phyloP scores from a whole-genome alignment of 2,888 invertebrate species.

The Brassicogethes aeneus region DNA sequence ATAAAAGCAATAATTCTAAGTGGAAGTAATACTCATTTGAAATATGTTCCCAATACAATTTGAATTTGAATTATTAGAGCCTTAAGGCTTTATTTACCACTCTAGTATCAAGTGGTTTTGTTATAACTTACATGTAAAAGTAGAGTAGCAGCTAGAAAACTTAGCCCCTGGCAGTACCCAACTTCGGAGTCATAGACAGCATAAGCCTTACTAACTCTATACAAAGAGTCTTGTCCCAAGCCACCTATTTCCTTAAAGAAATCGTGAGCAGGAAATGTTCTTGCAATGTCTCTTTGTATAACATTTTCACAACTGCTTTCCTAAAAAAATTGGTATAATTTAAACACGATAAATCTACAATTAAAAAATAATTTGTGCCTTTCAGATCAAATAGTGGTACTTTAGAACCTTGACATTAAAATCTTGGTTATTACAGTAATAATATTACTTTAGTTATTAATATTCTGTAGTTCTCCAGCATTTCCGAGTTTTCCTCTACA shows the following conservation, averaged over 20 bases:
- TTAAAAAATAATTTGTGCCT: no score
- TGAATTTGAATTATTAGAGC: no score
- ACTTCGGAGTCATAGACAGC: slow-evolving; percentile 96
- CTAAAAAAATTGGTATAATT: slow-evolving; percentile 41
- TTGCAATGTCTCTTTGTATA: slow-evolving; percentile 91
- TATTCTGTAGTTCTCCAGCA: slow-evolving; percentile 87
- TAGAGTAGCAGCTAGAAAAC: slow-evolving; percentile 93
- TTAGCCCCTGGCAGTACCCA: slow-evolving; percentile 97
- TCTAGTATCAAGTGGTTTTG: no score
- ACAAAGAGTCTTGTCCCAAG: slow-evolving; percentile 89
- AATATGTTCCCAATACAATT: no score
- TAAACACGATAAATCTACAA: no score
- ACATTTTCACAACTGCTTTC: slow-evolving; percentile 92
- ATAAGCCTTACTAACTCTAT: slow-evolving; percentile 94
- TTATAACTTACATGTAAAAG: slow-evolving; percentile 90
- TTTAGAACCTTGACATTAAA: no score
- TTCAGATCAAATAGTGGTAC: no score
- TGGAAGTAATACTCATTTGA: no score
- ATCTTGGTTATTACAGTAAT: no score
- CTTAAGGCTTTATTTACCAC: no score
- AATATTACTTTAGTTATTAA: slow-evolving; percentile 93
- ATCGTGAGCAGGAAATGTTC: slow-evolving; percentile 98
- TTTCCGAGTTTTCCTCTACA: slow-evolving; percentile 70
- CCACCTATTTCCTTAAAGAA: slow-evolving; percentile 95
- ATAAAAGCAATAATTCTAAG: no score